Evolutionary conservation across 2,797 vertebrate species (phyloP).

Genomic region (Australoheros facetus): DNA sequence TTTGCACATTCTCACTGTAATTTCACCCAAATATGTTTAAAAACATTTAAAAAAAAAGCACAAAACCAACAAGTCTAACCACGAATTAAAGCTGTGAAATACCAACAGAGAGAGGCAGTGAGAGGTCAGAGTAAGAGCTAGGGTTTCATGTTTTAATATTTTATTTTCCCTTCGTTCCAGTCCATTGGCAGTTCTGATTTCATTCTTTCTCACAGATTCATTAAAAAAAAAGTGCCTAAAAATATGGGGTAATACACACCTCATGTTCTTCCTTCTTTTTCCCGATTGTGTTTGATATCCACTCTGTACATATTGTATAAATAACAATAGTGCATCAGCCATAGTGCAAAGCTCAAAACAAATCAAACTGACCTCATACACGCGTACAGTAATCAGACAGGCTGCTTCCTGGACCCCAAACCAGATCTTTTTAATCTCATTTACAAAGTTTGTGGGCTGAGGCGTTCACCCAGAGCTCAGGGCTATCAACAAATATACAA

Average conservation of each 20-base stretch:
- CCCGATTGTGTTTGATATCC: conserved; percentile 57
- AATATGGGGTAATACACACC: conserved; percentile 67
- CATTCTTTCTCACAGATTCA: conserved; percentile 43
- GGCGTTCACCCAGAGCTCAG: conserved; percentile 21
- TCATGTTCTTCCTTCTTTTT: neutral
- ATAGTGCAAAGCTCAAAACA: conserved; percentile 69
- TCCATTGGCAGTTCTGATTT: conserved; percentile 57
- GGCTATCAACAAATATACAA: conserved; percentile 74
- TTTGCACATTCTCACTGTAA: neutral
- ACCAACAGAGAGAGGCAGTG: neutral
- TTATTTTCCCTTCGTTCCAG: conserved; percentile 62
- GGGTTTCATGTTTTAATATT: conserved; percentile 58
- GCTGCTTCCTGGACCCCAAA: conserved; percentile 46
- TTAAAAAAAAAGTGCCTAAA: conserved; percentile 75
- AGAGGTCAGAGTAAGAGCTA: neutral
- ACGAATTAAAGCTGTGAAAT: neutral
- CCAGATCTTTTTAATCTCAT: conserved; percentile 61
- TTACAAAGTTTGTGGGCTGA: conserved; percentile 57
- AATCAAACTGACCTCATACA: conserved; percentile 53
- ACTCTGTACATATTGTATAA: conserved; percentile 55
- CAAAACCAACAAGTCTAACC: neutral
- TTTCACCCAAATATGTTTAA: neutral
- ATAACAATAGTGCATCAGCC: conserved; percentile 65
- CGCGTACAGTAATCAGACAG: conserved; percentile 23
- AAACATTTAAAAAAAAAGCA: neutral